Evolutionary conservation across 1,140 invertebrate genomes (phyloP).

Genomic region (Pissodes strobi): DNA sequence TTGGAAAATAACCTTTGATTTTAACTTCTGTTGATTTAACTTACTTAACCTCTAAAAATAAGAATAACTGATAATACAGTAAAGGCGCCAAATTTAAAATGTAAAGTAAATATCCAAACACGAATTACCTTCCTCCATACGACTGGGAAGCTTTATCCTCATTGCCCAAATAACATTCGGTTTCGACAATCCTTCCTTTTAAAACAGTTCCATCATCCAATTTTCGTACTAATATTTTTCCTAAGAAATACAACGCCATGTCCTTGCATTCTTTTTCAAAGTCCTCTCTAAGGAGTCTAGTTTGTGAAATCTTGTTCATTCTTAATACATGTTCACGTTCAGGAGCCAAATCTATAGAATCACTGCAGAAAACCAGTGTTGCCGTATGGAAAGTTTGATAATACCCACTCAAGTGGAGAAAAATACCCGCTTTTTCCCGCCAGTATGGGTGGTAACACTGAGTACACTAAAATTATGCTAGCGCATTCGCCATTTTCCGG

Average conservation of each 20-base stretch:
- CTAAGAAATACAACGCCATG: constrained; percentile 66
- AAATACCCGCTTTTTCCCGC: no score
- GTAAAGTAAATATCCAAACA: neutral
- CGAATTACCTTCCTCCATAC: constrained; percentile 57
- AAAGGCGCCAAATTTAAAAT: neutral
- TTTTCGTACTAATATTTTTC: constrained; percentile 67
- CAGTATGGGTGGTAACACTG: no score
- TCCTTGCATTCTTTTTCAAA: constrained; percentile 52
- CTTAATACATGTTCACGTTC: neutral
- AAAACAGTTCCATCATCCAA: constrained; percentile 61
- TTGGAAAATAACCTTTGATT: no score
- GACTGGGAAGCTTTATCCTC: constrained; percentile 77
- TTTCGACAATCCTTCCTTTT: constrained; percentile 76
- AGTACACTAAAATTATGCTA: no score
- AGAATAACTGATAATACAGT: neutral
- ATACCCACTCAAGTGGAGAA: no score
- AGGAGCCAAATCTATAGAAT: no score
- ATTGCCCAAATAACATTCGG: constrained; percentile 74
- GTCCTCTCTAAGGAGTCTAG: constrained; percentile 15
- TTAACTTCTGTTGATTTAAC: neutral
- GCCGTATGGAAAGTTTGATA: no score
- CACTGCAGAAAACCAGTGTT: no score
- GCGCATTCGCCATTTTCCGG: no score
- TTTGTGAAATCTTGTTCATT: neutral
- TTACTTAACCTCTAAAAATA: neutral